Percentiles rank a stretch among this genome's conserved stretches.
phyloP scores from a whole-genome alignment of 2,797 vertebrate genomes.

The Nannoperca australis region DNA sequence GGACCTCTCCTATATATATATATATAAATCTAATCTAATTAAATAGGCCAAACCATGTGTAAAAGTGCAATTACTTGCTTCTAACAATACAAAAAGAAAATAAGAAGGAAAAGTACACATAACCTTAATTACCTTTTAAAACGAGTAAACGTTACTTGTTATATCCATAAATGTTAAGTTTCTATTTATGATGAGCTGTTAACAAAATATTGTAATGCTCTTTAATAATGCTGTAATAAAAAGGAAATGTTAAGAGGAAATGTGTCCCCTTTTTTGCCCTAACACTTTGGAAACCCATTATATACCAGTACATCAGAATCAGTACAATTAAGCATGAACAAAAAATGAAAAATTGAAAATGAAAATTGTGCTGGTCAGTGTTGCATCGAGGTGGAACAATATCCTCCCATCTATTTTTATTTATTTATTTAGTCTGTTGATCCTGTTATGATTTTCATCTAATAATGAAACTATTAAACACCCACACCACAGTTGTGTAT shows the following conservation, averaged over 20 bases:
- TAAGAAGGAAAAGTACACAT: not conserved
- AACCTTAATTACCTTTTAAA: not conserved
- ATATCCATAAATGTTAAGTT: not conserved
- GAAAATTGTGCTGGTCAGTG: too few relatives aligned
- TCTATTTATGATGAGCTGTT: not conserved
- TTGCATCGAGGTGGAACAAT: not conserved
- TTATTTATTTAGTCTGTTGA: not conserved
- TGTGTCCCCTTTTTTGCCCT: not conserved
- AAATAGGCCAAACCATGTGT: not conserved
- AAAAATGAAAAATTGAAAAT: not conserved
- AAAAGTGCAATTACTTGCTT: not conserved
- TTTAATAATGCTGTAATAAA: not conserved
- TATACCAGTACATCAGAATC: not conserved
- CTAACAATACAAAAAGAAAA: not conserved
- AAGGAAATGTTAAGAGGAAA: not conserved
- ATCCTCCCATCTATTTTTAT: not conserved
- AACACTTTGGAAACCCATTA: not conserved
- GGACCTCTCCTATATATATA: too few relatives aligned
- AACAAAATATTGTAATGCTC: not conserved
- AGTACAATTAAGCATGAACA: not conserved
- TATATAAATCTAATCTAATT: constrained; percentile 1
- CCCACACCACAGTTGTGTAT: not conserved
- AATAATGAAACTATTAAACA: constrained; percentile 2
- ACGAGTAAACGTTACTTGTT: not conserved
- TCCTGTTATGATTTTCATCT: not conserved